These are phyloP conservation scores for Xiphophorus maculatus DNA, from an alignment of 2,113 vertebrate genomes.

Conservation along the genomic window DNA sequence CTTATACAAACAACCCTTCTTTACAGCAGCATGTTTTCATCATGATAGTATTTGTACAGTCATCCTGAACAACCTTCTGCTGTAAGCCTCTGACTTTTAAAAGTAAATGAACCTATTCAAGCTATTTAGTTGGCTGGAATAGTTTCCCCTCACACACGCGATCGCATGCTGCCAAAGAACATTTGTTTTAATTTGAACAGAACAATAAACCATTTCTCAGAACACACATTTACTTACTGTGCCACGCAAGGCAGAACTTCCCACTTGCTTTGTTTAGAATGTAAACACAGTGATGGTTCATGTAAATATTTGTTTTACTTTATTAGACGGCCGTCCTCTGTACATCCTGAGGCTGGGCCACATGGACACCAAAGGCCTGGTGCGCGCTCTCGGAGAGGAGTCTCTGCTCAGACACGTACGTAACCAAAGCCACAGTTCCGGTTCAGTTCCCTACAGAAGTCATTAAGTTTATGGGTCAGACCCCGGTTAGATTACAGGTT, in stretches of 20 bases:
- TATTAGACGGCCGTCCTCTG: constrained; percentile 90
- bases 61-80: constrained; percentile 5
- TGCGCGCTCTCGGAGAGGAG: constrained; percentile 94
- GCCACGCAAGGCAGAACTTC: constrained; percentile 2
- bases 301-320: constrained; percentile 39
- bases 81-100: neutral
- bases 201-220: neutral
- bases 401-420: constrained; percentile 94
- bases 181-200: constrained; percentile 14
- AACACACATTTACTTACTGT: constrained; percentile 7
- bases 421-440: constrained; percentile 17
- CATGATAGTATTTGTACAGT: neutral
- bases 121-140: neutral
- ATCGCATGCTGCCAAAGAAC: constrained; percentile 15
- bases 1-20: neutral
- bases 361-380: constrained; percentile 96
- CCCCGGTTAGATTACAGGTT: constrained; percentile 37
- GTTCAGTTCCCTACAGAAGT: neutral
- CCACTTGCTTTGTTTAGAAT: constrained; percentile 3
- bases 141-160: neutral
- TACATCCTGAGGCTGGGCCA: constrained; percentile 94
- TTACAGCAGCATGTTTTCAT: neutral
- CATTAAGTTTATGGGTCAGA: constrained; percentile 16
- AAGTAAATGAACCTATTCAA: constrained; percentile 4
- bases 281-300: neutral